These are phyloP conservation scores for Rhabdomys pumilio DNA, from an alignment of 2,797 vertebrate genomes.

Conservation along the genomic window DNA sequence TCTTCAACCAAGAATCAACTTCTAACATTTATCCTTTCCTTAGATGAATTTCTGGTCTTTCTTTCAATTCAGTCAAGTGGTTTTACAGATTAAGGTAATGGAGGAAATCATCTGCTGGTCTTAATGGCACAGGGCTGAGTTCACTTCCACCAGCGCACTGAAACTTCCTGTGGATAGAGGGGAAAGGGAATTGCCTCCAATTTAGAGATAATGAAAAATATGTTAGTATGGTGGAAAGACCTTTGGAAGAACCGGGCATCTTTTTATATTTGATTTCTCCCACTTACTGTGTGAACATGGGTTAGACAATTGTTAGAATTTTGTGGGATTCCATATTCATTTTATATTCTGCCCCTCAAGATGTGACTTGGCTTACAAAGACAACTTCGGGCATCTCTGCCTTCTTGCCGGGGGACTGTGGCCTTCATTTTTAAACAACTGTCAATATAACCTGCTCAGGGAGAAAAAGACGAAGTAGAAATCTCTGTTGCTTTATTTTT, in stretches of 20 bases:
- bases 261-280: neutral
- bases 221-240: neutral
- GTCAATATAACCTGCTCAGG: neutral
- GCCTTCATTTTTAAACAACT: neutral
- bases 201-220: neutral
- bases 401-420: neutral
- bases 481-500: neutral
- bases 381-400: neutral
- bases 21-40: neutral
- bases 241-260: neutral
- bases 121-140: neutral
- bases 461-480: slow-evolving; percentile 16
- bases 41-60: slow-evolving; percentile 62
- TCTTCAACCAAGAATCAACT: slow-evolving; percentile 9
- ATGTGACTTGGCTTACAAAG: slow-evolving; percentile 44
- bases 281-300: neutral
- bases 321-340: neutral
- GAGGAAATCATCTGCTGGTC: neutral
- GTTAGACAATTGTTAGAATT: slow-evolving; percentile 25
- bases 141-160: neutral
- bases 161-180: neutral
- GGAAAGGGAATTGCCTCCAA: neutral
- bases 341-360: neutral
- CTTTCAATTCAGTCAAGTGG: neutral
- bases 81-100: slow-evolving; percentile 37